These are phyloP conservation scores for Istiophorus platypterus DNA, from an alignment of 2,113 vertebrate genomes.

Conservation along the genomic window DNA sequence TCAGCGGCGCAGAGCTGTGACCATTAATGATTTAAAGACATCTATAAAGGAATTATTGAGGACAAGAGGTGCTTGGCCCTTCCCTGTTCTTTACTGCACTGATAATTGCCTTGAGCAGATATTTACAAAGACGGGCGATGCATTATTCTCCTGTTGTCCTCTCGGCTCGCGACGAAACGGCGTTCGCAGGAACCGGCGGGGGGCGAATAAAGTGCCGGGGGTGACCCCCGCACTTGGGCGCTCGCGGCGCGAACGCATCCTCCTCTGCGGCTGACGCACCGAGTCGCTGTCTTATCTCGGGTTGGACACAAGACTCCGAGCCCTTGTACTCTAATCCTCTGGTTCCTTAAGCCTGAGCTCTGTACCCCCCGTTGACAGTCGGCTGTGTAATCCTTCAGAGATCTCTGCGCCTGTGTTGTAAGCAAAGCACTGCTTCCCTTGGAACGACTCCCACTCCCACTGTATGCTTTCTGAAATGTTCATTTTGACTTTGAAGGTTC, in stretches of 20 bases:
- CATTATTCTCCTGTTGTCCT: conserved; percentile 55
- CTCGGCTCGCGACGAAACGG: conserved; percentile 45
- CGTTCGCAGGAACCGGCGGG: conserved; percentile 33
- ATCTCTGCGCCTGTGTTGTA: conserved; percentile 68
- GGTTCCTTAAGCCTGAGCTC: conserved; percentile 72
- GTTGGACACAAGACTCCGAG: conserved; percentile 66
- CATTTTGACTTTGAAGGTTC: conserved; percentile 61
- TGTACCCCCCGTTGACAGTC: conserved; percentile 67
- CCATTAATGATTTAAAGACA: conserved; percentile 84
- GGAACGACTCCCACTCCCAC: conserved; percentile 47
- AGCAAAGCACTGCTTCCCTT: conserved; percentile 57
- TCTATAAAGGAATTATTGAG: conserved; percentile 81
- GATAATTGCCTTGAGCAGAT: conserved; percentile 75
- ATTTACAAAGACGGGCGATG: conserved; percentile 65
- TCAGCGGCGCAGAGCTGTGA: conserved; percentile 73
- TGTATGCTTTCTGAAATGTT: conserved; percentile 36
- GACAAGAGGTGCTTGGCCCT: conserved; percentile 69
- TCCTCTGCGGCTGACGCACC: conserved; percentile 49
- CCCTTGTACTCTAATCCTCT: conserved; percentile 76
- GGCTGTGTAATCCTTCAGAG: conserved; percentile 77
- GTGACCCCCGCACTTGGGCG: conserved; percentile 49
- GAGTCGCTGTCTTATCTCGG: conserved; percentile 70
- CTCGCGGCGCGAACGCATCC: conserved; percentile 34
- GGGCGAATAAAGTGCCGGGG: conserved; percentile 59
- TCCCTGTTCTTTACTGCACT: conserved; percentile 61